Conservation (phyloP, 2,113 vertebrate species). For the Alces alces region DNA sequence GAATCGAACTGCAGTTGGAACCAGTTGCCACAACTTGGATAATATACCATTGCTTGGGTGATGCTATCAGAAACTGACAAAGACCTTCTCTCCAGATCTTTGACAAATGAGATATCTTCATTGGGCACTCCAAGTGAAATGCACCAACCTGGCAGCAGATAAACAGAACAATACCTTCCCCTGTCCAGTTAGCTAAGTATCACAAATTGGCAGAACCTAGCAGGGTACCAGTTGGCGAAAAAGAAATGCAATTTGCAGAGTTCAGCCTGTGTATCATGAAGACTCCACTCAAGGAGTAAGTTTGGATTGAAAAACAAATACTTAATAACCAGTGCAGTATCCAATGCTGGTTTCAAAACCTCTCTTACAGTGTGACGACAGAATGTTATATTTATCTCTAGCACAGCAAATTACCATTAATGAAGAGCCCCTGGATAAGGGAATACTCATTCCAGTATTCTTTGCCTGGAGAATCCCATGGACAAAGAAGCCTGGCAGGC, state of each 20-base stretch:
- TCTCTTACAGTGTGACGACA: background rate
- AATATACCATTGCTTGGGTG: background rate
- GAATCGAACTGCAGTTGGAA: background rate
- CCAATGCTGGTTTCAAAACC: background rate
- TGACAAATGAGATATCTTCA: background rate
- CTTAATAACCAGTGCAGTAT: background rate
- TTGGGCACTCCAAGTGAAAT: fast-evolving
- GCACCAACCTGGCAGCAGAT: background rate
- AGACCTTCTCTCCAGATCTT: background rate
- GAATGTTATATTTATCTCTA: background rate
- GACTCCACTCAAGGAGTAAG: background rate
- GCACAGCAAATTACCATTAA: background rate
- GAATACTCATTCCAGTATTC: background rate
- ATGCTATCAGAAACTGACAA: background rate
- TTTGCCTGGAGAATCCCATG: background rate
- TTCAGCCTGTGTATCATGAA: background rate
- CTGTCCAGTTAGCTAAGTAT: too few species aligned
- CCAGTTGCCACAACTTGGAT: background rate
- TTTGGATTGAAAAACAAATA: background rate
- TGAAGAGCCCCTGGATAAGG: background rate
- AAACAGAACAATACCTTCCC: background rate
- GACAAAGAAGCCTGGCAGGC: background rate
- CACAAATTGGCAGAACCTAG: background rate
- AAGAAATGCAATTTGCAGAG: background rate
- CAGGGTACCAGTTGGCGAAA: background rate